Evolutionary conservation across 2,113 vertebrate species (phyloP), one percentile per base, ranked within the genome.

Genomic region (Xerus inauris): DNA sequence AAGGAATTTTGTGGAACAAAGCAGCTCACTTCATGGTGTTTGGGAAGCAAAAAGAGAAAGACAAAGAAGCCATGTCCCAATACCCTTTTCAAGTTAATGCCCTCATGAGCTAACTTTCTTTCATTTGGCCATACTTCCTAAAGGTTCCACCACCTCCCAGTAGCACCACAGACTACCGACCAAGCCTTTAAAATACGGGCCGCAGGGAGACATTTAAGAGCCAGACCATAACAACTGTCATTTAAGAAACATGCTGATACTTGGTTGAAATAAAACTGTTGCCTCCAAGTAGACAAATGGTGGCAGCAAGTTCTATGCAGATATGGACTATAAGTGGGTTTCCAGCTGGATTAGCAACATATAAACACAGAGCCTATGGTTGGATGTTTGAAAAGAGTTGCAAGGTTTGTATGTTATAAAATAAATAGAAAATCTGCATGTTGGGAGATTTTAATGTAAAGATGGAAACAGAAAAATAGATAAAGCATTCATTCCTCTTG

Each of bases 271-370:
- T 4, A 11, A 14, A 3, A 32, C 16, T 0, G 30, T 40, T 10
- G 51, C 19, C 20, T 89, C 49, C 6, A 26, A 28, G 5, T 22
- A 85, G 5, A 24, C 2, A 6, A 2, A 32, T 2, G 6, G 5
- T 8, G 2, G 4, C 12, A 4, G 7, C 0, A 26, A 5, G 54
- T 35, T 3, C 2, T 3, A 0, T 3, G 1, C 13, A 22, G 6
- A 8, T 4, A 1, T 1, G 3, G 0, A 0, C 14, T 28, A 7
- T 10, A 30, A 62, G 11, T 1, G 0, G 6, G 6, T 1, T 32
- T 0, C 64, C 77, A 54, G 47, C 35, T 4, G 6, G 13, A 32
- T 5, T 42, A 22, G 2, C 9, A 19, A 4, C 5, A 0, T 1
- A 20, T 19, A 47, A 42, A 42, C 1, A 4, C 0, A 17, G 13